Evolutionary conservation across 1,140 invertebrate species (phyloP).

Genomic region (Lepidostoma basale): DNA sequence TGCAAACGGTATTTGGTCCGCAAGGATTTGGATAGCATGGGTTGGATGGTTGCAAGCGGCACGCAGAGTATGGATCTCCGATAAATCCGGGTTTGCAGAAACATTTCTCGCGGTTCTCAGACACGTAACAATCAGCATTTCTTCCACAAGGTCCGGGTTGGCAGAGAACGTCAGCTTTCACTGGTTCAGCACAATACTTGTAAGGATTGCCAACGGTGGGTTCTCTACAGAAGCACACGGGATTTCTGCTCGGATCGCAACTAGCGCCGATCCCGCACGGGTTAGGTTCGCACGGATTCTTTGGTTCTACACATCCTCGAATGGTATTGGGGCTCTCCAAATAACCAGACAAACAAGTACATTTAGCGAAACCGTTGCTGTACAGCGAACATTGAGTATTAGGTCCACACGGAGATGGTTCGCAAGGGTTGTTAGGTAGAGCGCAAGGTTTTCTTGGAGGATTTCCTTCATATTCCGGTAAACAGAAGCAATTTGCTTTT

Average conservation of each 20-base stretch:
- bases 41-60: constrained; percentile 66
- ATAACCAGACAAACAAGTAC: constrained; percentile 82
- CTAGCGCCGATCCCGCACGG: constrained; percentile 79
- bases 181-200: constrained; percentile 67
- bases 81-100: constrained; percentile 77
- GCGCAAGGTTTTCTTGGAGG: constrained; percentile 73
- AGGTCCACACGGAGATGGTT: constrained; percentile 84
- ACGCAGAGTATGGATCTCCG: constrained; percentile 78
- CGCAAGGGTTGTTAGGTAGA: constrained; percentile 77
- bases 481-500: constrained; percentile 79
- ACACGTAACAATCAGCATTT: constrained; percentile 82
- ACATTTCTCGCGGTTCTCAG: constrained; percentile 77
- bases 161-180: constrained; percentile 67
- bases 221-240: constrained; percentile 82
- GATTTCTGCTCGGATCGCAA: constrained; percentile 76
- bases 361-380: constrained; percentile 84
- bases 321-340: constrained; percentile 88
- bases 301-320: constrained; percentile 77
- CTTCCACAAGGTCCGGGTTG: constrained; percentile 78
- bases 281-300: constrained; percentile 81
- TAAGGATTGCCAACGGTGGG: constrained; percentile 80
- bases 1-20: constrained; percentile 75
- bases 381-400: constrained; percentile 84
- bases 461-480: constrained; percentile 87
- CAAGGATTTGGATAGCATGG: constrained; percentile 79